These are phyloP conservation scores for Zygogramma bicolorata DNA, from an alignment of 2,888 invertebrate species.

Conservation along the genomic window DNA sequence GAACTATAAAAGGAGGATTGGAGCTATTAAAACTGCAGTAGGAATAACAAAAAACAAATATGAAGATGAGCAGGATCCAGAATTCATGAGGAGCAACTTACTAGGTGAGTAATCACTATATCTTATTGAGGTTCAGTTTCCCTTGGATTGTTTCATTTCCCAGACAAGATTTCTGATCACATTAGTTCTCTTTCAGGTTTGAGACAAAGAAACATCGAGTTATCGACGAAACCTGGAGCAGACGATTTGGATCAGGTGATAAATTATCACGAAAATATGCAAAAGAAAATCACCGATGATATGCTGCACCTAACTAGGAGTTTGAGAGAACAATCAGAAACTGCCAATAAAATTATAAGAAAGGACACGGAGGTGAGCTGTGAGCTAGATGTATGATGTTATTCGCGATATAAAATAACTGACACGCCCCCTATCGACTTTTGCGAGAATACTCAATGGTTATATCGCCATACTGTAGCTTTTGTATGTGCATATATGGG, in stretches of 20 bases:
- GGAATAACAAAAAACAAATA: conserved; percentile 55
- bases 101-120: conserved; percentile 50
- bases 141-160: too few species aligned
- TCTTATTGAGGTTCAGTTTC: neutral
- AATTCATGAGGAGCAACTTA: conserved; percentile 55
- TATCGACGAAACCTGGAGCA: conserved; percentile 56
- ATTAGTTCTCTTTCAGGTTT: conserved; percentile 54
- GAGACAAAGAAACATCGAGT: conserved; percentile 70
- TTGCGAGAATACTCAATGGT: too few species aligned
- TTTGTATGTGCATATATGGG: too few species aligned
- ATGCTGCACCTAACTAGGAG: conserved; percentile 90
- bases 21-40: conserved; percentile 51
- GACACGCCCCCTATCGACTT: too few species aligned
- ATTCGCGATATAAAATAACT: too few species aligned
- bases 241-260: conserved; percentile 86
- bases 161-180: neutral
- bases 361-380: conserved; percentile 83
- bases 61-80: conserved; percentile 50
- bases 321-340: conserved; percentile 90
- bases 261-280: conserved; percentile 88
- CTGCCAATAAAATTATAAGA: conserved; percentile 90
- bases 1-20: conserved; percentile 54
- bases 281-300: conserved; percentile 93
- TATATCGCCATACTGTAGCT: too few species aligned
- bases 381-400: neutral